phyloP scores from a whole-genome alignment of 2,113 vertebrate species.

The Oostethus manadensis region DNA sequence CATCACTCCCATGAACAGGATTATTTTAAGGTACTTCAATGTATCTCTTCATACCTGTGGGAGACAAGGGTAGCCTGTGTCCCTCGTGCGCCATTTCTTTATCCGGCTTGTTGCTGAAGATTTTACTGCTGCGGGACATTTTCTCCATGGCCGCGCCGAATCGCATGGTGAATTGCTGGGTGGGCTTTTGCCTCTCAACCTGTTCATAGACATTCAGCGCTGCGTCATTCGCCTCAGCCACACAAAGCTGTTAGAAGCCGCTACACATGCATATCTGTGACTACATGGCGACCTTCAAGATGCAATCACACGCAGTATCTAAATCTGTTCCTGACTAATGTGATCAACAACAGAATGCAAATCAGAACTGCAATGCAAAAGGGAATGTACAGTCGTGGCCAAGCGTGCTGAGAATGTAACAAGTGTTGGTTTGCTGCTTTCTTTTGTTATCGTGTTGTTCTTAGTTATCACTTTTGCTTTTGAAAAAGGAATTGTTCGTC shows the following conservation, averaged over 20 bases:
- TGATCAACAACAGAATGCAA: background rate
- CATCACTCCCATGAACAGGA: background rate
- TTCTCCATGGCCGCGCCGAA: slow-evolving; percentile 69
- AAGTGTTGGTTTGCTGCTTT: too few relatives aligned
- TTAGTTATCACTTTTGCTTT: too few relatives aligned
- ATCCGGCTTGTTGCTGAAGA: slow-evolving; percentile 66
- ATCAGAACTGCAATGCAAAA: background rate
- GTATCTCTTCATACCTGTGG: slow-evolving; percentile 70
- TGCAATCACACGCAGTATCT: background rate
- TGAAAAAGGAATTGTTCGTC: too few relatives aligned
- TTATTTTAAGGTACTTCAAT: background rate
- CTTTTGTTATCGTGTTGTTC: too few relatives aligned
- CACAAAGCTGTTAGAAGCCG: background rate
- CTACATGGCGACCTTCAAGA: background rate
- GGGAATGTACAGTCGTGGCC: background rate
- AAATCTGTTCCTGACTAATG: background rate
- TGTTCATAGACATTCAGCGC: slow-evolving; percentile 40
- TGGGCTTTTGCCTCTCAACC: slow-evolving; percentile 71
- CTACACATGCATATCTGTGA: background rate
- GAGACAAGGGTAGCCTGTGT: slow-evolving; percentile 80
- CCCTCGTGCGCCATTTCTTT: slow-evolving; percentile 64
- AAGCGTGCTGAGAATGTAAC: too few relatives aligned
- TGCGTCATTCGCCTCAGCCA: background rate
- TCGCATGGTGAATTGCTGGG: slow-evolving; percentile 55
- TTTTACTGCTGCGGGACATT: slow-evolving; percentile 60